Percentiles rank a stretch among this genome's conserved stretches.
Conservation (phyloP, 2,113 vertebrate genomes). For the Alectura lathami region DNA sequence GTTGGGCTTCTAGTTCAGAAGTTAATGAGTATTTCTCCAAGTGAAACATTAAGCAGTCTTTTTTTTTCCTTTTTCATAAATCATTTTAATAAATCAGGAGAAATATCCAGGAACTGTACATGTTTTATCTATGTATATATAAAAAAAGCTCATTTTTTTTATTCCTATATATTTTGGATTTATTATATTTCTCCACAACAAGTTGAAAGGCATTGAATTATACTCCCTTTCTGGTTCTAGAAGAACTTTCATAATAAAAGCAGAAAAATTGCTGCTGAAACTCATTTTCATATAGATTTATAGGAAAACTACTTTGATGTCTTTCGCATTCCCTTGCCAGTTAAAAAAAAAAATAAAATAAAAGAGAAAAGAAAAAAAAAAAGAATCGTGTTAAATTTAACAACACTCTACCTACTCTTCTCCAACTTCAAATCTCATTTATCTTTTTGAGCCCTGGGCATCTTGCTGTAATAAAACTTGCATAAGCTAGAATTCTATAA, state of each 20-base stretch:
- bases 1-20: constrained; percentile 30
- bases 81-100: constrained; percentile 57
- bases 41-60: not conserved
- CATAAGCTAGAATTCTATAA: constrained; percentile 63
- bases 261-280: constrained; percentile 75
- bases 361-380: not conserved
- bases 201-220: constrained; percentile 76
- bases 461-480: constrained; percentile 67
- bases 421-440: constrained; percentile 75
- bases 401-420: constrained; percentile 30
- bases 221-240: constrained; percentile 62
- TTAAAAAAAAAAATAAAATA: not conserved
- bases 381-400: constrained; percentile 76
- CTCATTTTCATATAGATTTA: constrained; percentile 80
- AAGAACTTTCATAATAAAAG: constrained; percentile 73
- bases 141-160: constrained; percentile 54
- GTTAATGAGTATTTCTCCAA: not conserved
- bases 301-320: constrained; percentile 80
- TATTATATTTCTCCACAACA: constrained; percentile 76
- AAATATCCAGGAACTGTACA: constrained; percentile 21
- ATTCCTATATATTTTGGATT: constrained; percentile 68
- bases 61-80: constrained; percentile 6
- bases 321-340: constrained; percentile 70
- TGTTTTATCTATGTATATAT: constrained; percentile 16
- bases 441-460: constrained; percentile 76